Base-by-base conservation (phyloP, 2,797 vertebrate species). In the Lemur catta region DNA sequence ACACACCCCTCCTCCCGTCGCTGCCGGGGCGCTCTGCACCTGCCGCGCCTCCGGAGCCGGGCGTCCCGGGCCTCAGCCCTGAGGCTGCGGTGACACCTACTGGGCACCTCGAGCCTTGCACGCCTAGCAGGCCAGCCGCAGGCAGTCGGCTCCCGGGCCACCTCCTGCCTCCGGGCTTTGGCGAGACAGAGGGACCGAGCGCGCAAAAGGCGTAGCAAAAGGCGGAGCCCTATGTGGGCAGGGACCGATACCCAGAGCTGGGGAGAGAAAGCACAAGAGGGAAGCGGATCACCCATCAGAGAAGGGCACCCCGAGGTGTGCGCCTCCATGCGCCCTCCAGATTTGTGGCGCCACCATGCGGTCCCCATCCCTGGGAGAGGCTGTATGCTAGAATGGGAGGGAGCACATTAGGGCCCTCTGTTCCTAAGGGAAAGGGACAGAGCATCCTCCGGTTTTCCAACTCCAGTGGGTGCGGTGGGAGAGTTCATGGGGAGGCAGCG, bases 71-170 rank as follows among this genome's bases (percentile, higher is more conserved):
- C 65, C 96, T 97, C 95, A 97, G 98, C 97, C 87, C 94, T 97
- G 97, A 96, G 95, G 97, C 94, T 96, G 97, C 95, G 95, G 96
- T 98, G 98, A 98, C 98, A 98, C 97, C 98, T 98, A 98, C 98
- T 98, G 98, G 98, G 85, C 97, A 76, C 82, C 94, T 59, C 24
- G 5, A 63, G 96, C 94, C 48, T 96, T 98, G 96, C 97, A 98
- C 11, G 93, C 95, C 97, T 50, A 15, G 84, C 79, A 82, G 97
- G 94, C 84, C 71, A 30, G 94, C 97, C 84, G 4, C 61, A 46
- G 95, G 97, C 96, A 2, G 24, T 90, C 0, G 6, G 22, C 35
- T 35, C 13, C 0, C 12, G 24, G 22, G 8, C 2, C 4, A 14
- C 4, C 7, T 7, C 52, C 41, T 30, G 6, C 76, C 17, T 57